A percentile compares a stretch with the other conserved stretches of the same genome.
Conservation (phyloP, 2,113 vertebrate species). For the Emydura subglobosa region DNA sequence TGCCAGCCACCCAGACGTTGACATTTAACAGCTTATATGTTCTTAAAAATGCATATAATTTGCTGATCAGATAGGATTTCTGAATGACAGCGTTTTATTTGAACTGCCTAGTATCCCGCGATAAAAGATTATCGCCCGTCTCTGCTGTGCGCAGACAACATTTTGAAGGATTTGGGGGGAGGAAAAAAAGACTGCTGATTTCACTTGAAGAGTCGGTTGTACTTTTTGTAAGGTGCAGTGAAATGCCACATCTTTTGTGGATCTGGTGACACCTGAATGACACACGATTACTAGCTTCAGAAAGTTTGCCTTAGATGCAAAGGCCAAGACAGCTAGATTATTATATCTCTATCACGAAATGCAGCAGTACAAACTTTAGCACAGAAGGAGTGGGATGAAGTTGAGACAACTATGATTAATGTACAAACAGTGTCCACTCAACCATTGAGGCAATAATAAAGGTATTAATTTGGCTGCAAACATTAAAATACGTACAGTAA, state of each 20-base stretch:
- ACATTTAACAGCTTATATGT: slow-evolving; percentile 13
- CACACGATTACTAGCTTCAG: not conserved
- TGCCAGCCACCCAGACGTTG: not conserved
- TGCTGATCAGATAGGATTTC: not conserved
- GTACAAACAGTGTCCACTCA: slow-evolving; percentile 71
- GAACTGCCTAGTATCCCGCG: not conserved
- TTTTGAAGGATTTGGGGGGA: not conserved
- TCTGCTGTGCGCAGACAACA: not conserved
- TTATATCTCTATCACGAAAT: slow-evolving; percentile 9
- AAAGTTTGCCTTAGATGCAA: not conserved
- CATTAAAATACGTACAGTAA: slow-evolving; percentile 72
- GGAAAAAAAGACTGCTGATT: accelerated
- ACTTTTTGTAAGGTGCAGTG: not conserved
- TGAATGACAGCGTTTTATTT: slow-evolving; percentile 43
- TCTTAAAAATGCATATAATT: slow-evolving; percentile 17
- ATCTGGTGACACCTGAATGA: not conserved
- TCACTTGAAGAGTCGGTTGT: not conserved
- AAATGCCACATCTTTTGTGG: not conserved
- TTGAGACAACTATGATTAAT: slow-evolving; percentile 76
- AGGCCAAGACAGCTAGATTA: not conserved
- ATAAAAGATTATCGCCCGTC: not conserved
- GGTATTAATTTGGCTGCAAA: slow-evolving; percentile 79
- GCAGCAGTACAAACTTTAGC: not conserved
- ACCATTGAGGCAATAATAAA: slow-evolving; percentile 79
- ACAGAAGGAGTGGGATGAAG: slow-evolving; percentile 15